Evolutionary conservation across 2,113 vertebrate species (phyloP), one percentile per base, ranked within the genome.

Genomic region (Carassius carassius): DNA sequence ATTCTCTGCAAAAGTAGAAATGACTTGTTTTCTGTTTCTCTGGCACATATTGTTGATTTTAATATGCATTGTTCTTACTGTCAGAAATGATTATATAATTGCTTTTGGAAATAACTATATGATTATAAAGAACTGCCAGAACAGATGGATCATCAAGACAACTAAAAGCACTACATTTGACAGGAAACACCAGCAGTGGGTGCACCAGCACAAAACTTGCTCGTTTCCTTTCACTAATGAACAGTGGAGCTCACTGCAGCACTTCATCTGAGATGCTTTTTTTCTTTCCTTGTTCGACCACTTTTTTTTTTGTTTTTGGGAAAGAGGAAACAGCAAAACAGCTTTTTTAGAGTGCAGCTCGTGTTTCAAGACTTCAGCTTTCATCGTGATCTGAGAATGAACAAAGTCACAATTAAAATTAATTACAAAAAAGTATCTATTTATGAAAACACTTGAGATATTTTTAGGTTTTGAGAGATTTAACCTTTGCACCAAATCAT

Each of bases 181-280:
- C 47, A 74, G 21, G 54, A 62, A 44, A 25, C 19, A 23, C 76
- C 76, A 78, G 54, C 19, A 44, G 58, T 63, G 35, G 77, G 58
- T 44, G 58, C 77, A 79, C 58, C n/a, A 47, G 58, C n/a, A 65
- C 58, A 47, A 80, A 79, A 47, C 56, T 23, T 10, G 11, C 75
- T 13, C 14, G n/a, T 60, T 76, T 76, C 2, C 14, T 21, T 17
- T 32, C 25, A 2, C 23, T 17, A 19, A 76, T 51, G 73, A 76
- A 58, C 9, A 32, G 25, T 58, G 17, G 13, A 23, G 25, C 29
- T 56, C 51, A 37, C 54, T n/a, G 11, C 3, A 60, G 21, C 19
- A 63, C 37, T 63, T 79, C 8, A 63, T 79, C 21, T 63, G 8
- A 23, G n/a, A 47, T 6, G 58, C n/a, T 63, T 80, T 80, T 54